Conservation (phyloP, 2,888 invertebrate species). For the Perithous albicinctus region DNA sequence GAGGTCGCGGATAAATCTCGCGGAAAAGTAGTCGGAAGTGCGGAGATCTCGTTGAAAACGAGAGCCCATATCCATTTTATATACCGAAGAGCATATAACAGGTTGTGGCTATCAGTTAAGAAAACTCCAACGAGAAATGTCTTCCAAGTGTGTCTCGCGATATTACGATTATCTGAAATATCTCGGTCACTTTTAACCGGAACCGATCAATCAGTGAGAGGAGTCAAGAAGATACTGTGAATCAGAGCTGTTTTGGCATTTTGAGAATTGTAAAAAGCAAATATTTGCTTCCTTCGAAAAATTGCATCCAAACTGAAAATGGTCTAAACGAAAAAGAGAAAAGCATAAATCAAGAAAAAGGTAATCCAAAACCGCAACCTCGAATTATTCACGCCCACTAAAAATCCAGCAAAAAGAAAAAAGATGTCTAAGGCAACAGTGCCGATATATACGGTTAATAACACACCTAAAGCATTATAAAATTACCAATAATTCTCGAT, state of each 20-base stretch:
- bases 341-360: background rate
- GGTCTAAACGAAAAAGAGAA: background rate
- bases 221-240: background rate
- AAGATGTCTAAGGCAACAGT: background rate
- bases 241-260: background rate
- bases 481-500: conserved; percentile 24
- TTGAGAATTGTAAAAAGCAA: background rate
- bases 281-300: too few relatives aligned
- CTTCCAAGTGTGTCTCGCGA: conserved; percentile 8
- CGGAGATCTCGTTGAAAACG: conserved; percentile 64
- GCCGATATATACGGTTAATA: background rate
- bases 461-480: conserved; percentile 22
- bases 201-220: background rate
- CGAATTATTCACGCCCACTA: background rate
- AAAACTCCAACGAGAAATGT: conserved; percentile 39
- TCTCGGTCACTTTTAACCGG: background rate
- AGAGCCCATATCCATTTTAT: conserved; percentile 51
- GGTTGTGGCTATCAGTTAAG: conserved; percentile 45
- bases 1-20: conserved; percentile 62
- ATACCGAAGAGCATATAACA: conserved; percentile 49
- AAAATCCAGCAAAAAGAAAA: background rate
- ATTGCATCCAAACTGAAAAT: too few relatives aligned
- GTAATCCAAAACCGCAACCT: background rate
- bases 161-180: background rate
- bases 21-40: conserved; percentile 58